Base-by-base conservation (phyloP, 2,113 vertebrate species). In the Phainopepla nitens region DNA sequence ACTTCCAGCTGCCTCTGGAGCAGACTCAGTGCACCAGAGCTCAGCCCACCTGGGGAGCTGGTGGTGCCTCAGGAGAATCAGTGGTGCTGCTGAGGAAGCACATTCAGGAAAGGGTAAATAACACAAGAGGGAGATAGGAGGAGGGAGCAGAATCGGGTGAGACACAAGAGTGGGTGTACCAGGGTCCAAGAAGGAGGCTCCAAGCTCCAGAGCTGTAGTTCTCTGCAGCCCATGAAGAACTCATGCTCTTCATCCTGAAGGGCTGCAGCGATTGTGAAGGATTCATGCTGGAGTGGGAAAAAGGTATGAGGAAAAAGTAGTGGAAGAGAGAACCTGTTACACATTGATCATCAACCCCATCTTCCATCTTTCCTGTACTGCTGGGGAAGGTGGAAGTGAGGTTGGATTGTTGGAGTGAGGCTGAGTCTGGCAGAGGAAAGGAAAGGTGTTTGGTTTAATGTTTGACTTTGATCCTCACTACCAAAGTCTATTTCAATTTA, bases 21-120 rank as follows among this genome's bases (percentile, higher is more conserved):
- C 29, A 45, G 44, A 50, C 4, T 13, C n/a, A 28, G 14, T 10
- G 41, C 0, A 0, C 18, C 41, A 31, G 29, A 73, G 29, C 29
- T 42, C 25, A 22, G 11, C 7, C 24, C 31, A 42, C 15, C 31
- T 60, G 54, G 11, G 23, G 14, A 82, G 8, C 2, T n/a, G 22
- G 15, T 15, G 20, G 31, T 57, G 33, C 12, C 23, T 36, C 36
- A 58, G 36, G 7, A 22, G 16, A 78, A 33, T 0, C 56, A 44
- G 27, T 35, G 35, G 9, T 49, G 14, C 21, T 70, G 16, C 28
- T 79, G 47, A 68, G 49, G 45, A 54, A 90, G 45, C 29, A 28
- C 16, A 8, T 27, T 60, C 41, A 65, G 36, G 19, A 61, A 60
- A 41, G 8, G 29, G 5, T 9, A 73, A 91, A 73, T 57, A 73